phyloP scores from a whole-genome alignment of 2,797 vertebrate species.

The Sebastes iracundus region DNA sequence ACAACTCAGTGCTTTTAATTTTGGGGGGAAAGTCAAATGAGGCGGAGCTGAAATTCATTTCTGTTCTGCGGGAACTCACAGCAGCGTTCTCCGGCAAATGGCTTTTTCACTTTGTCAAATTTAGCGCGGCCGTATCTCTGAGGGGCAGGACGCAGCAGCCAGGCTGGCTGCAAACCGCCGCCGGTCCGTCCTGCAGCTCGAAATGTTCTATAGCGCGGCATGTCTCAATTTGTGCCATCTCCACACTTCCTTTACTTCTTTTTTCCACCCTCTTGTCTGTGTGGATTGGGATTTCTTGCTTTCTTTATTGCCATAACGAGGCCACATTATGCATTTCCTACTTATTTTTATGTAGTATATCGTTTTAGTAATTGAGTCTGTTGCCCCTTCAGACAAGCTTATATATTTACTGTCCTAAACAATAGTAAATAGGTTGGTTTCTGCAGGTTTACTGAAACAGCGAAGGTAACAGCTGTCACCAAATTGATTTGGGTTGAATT shows the following conservation, averaged over 20 bases:
- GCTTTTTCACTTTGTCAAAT: slow-evolving; percentile 63
- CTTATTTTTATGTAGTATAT: too few relatives aligned
- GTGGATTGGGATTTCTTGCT: background rate
- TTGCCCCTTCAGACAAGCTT: background rate
- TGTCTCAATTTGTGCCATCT: slow-evolving; percentile 14
- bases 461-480: background rate
- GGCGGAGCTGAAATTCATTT: slow-evolving; percentile 69
- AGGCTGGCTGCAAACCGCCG: slow-evolving; percentile 15
- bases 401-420: background rate
- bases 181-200: background rate
- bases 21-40: slow-evolving; percentile 67
- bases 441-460: background rate
- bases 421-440: background rate
- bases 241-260: background rate
- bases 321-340: background rate
- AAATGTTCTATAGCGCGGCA: background rate
- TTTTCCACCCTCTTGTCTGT: background rate
- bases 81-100: slow-evolving; percentile 52
- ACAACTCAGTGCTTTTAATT: slow-evolving; percentile 75
- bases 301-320: background rate
- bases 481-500: background rate
- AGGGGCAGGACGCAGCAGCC: slow-evolving; percentile 16
- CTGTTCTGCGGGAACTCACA: slow-evolving; percentile 45
- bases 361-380: background rate
- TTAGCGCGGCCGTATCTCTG: slow-evolving; percentile 39